phyloP scores from a whole-genome alignment of 2,888 invertebrate species.

The Drosophila mayaguana region DNA sequence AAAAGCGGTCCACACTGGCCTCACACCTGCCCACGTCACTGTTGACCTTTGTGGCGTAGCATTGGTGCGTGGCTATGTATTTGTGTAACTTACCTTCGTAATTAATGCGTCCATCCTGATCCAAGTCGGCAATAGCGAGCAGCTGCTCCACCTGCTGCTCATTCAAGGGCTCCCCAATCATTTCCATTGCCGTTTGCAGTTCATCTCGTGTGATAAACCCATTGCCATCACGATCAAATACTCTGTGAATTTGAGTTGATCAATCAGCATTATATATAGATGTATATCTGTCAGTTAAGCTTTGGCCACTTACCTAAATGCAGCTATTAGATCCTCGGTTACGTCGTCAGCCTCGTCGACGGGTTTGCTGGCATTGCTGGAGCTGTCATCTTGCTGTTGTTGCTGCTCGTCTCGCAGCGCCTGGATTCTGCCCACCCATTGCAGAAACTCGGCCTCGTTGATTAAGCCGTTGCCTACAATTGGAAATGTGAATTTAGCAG shows the following conservation, averaged over 20 bases:
- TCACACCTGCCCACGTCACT: slow-evolving; percentile 27
- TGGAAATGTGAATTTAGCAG: slow-evolving; percentile 27
- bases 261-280: neutral
- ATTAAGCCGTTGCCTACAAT: slow-evolving; percentile 90
- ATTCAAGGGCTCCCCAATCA: slow-evolving; percentile 92
- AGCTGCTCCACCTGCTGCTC: slow-evolving; percentile 91
- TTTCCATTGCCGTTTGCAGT: slow-evolving; percentile 91
- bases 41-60: slow-evolving; percentile 44
- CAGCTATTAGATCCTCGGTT: slow-evolving; percentile 93
- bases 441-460: slow-evolving; percentile 92
- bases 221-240: slow-evolving; percentile 95
- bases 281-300: neutral
- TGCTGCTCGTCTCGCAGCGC: slow-evolving; percentile 87
- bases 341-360: slow-evolving; percentile 87
- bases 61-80: neutral
- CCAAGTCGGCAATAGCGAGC: slow-evolving; percentile 90
- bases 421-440: slow-evolving; percentile 91
- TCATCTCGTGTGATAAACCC: slow-evolving; percentile 95
- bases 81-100: slow-evolving; percentile 89
- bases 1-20: neutral
- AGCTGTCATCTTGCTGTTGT: slow-evolving; percentile 82
- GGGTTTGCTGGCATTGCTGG: slow-evolving; percentile 79
- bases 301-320: slow-evolving; percentile 88
- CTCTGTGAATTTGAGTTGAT: slow-evolving; percentile 85
- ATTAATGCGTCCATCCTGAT: slow-evolving; percentile 92